Evolutionary conservation across 64 coral and sea anemone species (phyloP), one percentile per base, ranked within the genome.

Genomic region (Stichodactyla mertensii): DNA sequence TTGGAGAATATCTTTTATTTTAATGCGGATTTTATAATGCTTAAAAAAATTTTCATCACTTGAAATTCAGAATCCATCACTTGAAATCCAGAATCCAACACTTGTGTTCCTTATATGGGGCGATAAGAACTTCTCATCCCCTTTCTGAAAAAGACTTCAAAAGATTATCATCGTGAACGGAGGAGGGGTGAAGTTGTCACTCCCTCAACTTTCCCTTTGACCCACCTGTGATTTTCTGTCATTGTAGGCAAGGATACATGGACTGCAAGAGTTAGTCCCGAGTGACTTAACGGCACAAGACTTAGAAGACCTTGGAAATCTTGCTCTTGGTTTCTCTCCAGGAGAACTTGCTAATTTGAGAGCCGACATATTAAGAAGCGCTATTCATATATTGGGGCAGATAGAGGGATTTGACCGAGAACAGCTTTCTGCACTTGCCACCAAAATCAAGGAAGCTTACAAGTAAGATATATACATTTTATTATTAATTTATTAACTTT

Each of bases 251-350:
- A 88, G 84, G 54, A 36, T 8, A 54, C 79, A 80, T 26, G 24
- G 62, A 51, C 51, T 59, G 19, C 60, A 36, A 15, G 80, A 61
- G 12, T 6, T 92, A 28, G 31, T 70, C 36, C 86, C 91, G 6
- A 84, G 54, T 14, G 86, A 92, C 14, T 61, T 92, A 36, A 74
- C 26, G 11, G 61, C 86, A 69, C 77, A 92, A 15, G 91, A 92
- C 18, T 77, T 92, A 4, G 86, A 78, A 57, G 91, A 92, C 56
- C 12, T 92, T 1, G 91, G 91, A 4, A 88, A 88, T 61, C 91
- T 92, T 57, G n/a, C 81, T 28, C 82, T 82, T 19, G 91, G 91
- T 15, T 52, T 92, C 20, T 56, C 87, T 28, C 80, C 86, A 0
- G 67, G 6, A 27, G 79, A 92, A 22, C 0, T 85, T 2, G 8